These are phyloP conservation scores for Caranx ignobilis DNA, from an alignment of 2,113 vertebrate species.

Conservation along the genomic window DNA sequence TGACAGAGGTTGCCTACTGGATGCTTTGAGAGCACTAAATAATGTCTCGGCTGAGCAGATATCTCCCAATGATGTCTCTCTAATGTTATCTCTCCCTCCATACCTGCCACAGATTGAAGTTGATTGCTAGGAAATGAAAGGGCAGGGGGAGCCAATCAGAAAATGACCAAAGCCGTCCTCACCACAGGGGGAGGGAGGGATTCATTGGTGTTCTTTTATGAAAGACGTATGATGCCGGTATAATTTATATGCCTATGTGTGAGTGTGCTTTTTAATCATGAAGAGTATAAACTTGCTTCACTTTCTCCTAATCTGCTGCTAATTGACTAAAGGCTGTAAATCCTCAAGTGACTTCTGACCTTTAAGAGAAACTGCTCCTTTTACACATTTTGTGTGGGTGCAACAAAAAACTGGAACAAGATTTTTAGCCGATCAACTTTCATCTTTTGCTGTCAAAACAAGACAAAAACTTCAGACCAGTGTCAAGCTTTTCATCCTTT, in stretches of 20 bases:
- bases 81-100: constrained; percentile 69
- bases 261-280: constrained; percentile 37
- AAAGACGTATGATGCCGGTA: constrained; percentile 6
- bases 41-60: constrained; percentile 63
- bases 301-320: constrained; percentile 49
- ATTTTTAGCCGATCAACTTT: constrained; percentile 27
- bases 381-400: constrained; percentile 8
- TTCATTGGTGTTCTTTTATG: constrained; percentile 10
- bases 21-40: constrained; percentile 73
- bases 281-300: constrained; percentile 33
- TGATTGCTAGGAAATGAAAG: constrained; percentile 79
- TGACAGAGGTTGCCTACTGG: constrained; percentile 72
- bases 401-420: constrained; percentile 17
- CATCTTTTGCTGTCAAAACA: constrained; percentile 18
- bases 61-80: constrained; percentile 66
- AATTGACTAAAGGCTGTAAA: constrained; percentile 60
- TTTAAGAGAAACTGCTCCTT: constrained; percentile 10
- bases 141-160: constrained; percentile 63
- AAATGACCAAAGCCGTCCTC: constrained; percentile 55
- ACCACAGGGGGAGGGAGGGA: neutral
- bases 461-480: constrained; percentile 16
- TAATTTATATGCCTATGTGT: neutral
- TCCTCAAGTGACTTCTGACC: constrained; percentile 59
- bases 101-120: constrained; percentile 69
- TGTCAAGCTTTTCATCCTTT: constrained; percentile 31